Evolutionary conservation across 1,140 invertebrate species (phyloP), one percentile per base, ranked within the genome.

Genomic region (Drosophila arawakana): DNA sequence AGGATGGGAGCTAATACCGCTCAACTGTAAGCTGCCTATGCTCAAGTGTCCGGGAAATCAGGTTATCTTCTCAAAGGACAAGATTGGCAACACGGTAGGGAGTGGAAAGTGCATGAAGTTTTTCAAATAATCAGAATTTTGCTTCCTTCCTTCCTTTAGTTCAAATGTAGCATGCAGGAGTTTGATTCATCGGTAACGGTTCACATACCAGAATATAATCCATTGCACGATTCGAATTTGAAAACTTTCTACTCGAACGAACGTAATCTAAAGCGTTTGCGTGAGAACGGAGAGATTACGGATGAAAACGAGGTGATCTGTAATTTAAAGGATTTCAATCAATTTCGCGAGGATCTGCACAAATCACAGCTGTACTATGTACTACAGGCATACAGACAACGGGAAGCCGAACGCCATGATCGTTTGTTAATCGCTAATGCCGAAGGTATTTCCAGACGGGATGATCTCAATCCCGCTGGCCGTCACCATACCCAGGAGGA

Each of bases 1-100:
- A 0, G 91, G 91, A 2, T 92, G 91, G 91, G 91, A 92, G 30
- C 57, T 78, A 3, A 91, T 92, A 44, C 91, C 91, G 6, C 70
- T 92, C 0, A 84, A 90, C 61, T 79, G 74, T 65, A 92, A 92
- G 46, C 71, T 92, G 21, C 90, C 91, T 13, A 91, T 92, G 91
- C 77, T 91, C 2, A 91, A 91, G 49, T 92, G 84, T 69, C 91
- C 91, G 0, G 86, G 73, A 0, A 90, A 91, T 67, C 81, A 92
- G 47, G 90, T 92, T 10, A 91, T 92, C 54, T 92, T 92, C 69
- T 80, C 91, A 8, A 92, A 83, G 43, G 86, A 91, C 46, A 91
- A 91, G 66, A 90, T 92, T 3, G 91, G 91, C 35, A 70, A 91
- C 61, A 69, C 77, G 69, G 91, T 92, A 71, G 74, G 72, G 8